Conservation (phyloP, 2,113 vertebrate genomes). For the Cnemophilus loriae region DNA sequence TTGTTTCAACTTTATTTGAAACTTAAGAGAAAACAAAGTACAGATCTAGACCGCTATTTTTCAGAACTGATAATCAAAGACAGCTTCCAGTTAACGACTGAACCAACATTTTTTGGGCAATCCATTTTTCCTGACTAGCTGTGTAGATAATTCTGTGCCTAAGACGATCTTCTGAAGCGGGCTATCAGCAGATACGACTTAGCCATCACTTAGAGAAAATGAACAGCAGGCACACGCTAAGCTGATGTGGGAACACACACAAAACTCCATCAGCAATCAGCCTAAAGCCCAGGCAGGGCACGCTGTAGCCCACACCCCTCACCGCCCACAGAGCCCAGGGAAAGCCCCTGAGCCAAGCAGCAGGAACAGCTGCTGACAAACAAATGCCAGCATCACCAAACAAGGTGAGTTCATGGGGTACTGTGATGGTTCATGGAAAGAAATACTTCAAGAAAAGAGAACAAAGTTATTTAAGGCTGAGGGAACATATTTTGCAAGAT, state of each 20-base stretch:
- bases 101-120: background rate
- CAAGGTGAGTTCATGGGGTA: background rate
- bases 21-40: background rate
- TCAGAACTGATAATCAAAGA: background rate
- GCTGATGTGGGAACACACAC: background rate
- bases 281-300: background rate
- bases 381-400: background rate
- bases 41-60: background rate
- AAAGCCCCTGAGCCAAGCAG: background rate
- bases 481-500: background rate
- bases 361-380: background rate
- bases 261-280: background rate
- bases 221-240: background rate
- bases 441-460: background rate
- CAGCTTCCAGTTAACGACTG: background rate
- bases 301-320: background rate
- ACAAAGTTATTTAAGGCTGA: background rate
- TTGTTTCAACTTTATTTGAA: background rate
- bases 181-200: background rate
- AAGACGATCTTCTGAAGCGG: background rate
- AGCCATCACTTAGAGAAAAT: background rate
- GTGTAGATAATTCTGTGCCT: background rate
- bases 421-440: fast-evolving
- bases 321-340: background rate
- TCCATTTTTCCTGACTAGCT: background rate